phyloP scores from a whole-genome alignment of 53 echinoderm and acorn worm species.

The Paracentrotus lividus region DNA sequence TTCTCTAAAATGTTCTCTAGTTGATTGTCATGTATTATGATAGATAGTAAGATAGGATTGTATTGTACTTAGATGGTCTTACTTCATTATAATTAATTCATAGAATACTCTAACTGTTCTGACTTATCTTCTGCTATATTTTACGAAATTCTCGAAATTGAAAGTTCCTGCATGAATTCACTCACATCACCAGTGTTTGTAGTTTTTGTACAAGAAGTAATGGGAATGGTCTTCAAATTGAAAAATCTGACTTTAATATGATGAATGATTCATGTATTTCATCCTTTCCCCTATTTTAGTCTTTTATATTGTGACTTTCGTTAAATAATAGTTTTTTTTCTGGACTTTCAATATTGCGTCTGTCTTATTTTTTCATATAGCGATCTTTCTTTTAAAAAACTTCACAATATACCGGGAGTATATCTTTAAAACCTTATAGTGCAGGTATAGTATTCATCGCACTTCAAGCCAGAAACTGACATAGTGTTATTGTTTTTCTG shows the following conservation, averaged over 20 bases:
- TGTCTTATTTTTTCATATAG: conserved; percentile 8
- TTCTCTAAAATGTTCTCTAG: not conserved
- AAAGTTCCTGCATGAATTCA: not conserved
- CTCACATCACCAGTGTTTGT: not conserved
- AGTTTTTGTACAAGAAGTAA: not conserved
- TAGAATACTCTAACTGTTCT: not conserved
- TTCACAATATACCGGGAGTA: conserved; percentile 1
- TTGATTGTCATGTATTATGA: not conserved
- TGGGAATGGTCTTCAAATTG: not conserved
- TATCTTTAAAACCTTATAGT: not conserved
- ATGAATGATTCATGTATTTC: not conserved
- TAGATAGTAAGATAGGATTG: not conserved
- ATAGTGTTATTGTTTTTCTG: too few species aligned
- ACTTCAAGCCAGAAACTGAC: not conserved
- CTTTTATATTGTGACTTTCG: not conserved
- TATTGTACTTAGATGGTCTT: not conserved
- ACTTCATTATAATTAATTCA: not conserved
- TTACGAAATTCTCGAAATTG: not conserved
- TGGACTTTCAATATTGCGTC: not conserved
- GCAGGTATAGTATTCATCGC: not conserved
- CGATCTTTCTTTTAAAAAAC: not conserved
- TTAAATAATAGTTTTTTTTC: not conserved
- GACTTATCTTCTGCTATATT: not conserved
- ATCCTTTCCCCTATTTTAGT: not conserved
- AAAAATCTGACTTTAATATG: not conserved